Percentiles rank a stretch among this genome's conserved stretches.
Evolutionary conservation across 2,113 vertebrate genomes (phyloP).

Genomic region (Tragelaphus strepsiceros): DNA sequence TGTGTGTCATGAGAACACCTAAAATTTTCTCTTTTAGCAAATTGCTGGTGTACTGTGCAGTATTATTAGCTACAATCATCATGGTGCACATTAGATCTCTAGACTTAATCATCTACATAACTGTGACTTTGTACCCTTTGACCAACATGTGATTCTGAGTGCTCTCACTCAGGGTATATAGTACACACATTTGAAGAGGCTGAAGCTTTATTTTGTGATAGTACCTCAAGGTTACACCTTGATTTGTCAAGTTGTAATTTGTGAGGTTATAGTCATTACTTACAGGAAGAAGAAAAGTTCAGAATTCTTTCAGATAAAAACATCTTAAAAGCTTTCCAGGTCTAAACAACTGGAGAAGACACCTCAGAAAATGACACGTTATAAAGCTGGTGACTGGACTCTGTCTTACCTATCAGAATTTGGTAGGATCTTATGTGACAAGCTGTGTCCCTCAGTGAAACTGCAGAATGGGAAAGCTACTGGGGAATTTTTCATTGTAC

Average conservation of each 20-base stretch:
- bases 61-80: not conserved
- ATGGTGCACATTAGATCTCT: not conserved
- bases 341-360: not conserved
- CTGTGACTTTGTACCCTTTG: not conserved
- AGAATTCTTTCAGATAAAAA: not conserved
- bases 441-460: not conserved
- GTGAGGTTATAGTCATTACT: not conserved
- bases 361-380: not conserved
- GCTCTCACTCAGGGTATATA: not conserved
- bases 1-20: not conserved
- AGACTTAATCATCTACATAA: not conserved
- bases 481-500: not conserved
- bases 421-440: not conserved
- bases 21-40: not conserved
- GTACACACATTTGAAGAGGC: not conserved
- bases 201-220: not conserved
- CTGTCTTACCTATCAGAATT: not conserved
- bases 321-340: not conserved
- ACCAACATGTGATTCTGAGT: not conserved
- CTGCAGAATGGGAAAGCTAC: not conserved
- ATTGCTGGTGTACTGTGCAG: not conserved
- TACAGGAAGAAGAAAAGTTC: not conserved
- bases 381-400: not conserved
- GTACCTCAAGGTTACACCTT: rapidly evolving
- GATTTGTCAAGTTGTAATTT: not conserved